Base-by-base conservation (phyloP, 2,797 vertebrate species). In the Ceyx erithaca region DNA sequence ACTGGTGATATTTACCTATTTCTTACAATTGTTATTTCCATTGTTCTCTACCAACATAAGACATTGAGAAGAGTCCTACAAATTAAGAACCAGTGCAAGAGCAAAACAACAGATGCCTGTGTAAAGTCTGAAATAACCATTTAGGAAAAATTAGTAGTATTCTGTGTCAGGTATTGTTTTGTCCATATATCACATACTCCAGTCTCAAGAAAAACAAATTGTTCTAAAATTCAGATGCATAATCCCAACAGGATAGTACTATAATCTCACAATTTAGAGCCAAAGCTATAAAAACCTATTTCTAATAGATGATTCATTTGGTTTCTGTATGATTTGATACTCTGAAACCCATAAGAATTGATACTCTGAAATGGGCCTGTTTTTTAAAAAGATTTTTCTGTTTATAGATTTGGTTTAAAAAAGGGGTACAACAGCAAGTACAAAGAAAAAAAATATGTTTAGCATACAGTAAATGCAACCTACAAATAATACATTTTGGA, bases 21-120 rank as follows among this genome's bases (percentile, higher is more conserved):
- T 73, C 25, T 85, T 35, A 6, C 7, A 49, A 55, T 21, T 23
- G 35, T 67, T 64, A 89, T 45, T 86, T 30, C 18, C 35, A 75
- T 0, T 0, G 0, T 28, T 80, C 40, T 79, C 61, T 48, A 20
- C 31, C 55, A 71, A 23, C 12, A 4, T 4, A 55, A 61, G 2
- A 41, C 20, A 26, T 1, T n/a, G 14, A 6, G 35, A 52, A 41
- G 54, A 93, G n/a, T 31, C 45, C 25, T 58, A 49, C 54, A 52
- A 61, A 77, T 25, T 64, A 54, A 82, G 62, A 87, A 37, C 2
- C 43, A 35, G 9, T 7, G 19, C 7, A 80, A 87, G 14, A 71
- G 30, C 25, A 79, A 30, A 1, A 57, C n/a, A 85, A 82, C 13
- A 75, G 51, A 76, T 26, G 13, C 16, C 35, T 2, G 4, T 10